phyloP scores from a whole-genome alignment of 2,797 vertebrate species.

The Ceryle rudis region DNA sequence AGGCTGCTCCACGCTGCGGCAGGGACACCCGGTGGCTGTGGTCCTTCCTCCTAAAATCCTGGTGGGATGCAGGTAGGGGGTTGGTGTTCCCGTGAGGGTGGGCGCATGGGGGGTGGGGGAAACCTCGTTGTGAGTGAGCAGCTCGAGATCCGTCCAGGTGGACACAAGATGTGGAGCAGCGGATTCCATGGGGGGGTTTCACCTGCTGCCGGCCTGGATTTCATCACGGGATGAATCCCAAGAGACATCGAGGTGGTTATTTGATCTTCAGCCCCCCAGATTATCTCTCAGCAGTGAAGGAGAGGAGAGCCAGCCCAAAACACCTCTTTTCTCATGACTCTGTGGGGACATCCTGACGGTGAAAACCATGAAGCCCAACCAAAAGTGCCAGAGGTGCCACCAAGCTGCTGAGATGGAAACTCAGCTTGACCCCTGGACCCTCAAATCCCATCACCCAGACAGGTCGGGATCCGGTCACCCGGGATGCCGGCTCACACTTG shows the following conservation, averaged over 20 bases:
- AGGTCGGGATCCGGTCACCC: rapidly evolving
- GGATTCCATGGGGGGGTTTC: background rate
- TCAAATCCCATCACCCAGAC: rapidly evolving
- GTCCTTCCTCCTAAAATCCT: background rate
- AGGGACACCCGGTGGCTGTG: background rate
- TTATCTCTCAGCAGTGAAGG: rapidly evolving
- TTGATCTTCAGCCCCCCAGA: background rate
- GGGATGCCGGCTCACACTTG: rapidly evolving
- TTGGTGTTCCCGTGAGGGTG: rapidly evolving
- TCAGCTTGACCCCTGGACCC: rapidly evolving
- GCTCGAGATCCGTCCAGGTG: background rate
- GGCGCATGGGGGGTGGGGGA: background rate
- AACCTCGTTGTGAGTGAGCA: background rate
- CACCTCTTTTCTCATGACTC: background rate
- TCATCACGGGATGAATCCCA: background rate
- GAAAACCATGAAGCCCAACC: background rate
- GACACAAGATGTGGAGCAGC: rapidly evolving
- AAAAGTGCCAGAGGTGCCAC: background rate
- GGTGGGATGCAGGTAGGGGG: background rate
- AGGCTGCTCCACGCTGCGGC: background rate
- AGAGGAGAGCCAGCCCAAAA: background rate
- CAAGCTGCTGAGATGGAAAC: background rate
- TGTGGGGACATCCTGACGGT: rapidly evolving
- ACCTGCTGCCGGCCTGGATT: rapidly evolving
- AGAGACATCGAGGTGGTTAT: background rate